Evolutionary conservation across 2,113 vertebrate species (phyloP).

Genomic region (Odocoileus hemionus): DNA sequence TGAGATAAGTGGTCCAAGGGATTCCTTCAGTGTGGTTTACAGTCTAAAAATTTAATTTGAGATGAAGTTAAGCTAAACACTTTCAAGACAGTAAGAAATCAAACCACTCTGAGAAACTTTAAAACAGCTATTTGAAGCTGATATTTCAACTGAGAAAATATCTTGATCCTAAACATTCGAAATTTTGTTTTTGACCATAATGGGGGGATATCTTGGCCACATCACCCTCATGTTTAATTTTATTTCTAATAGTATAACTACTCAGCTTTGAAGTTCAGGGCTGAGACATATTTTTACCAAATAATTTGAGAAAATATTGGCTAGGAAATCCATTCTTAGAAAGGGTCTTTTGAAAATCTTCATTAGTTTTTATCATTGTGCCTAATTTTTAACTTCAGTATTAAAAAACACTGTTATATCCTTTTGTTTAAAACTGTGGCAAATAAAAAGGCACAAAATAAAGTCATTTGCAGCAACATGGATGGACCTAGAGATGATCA

Average conservation of each 20-base stretch:
- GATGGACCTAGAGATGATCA: neutral
- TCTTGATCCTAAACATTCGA: neutral
- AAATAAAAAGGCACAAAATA: neutral
- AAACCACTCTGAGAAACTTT: neutral
- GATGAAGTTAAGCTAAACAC: neutral
- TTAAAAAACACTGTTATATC: neutral
- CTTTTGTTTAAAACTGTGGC: neutral
- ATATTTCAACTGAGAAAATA: constrained; percentile 25
- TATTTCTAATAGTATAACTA: neutral
- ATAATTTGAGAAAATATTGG: neutral
- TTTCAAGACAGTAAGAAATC: neutral
- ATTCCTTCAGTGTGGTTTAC: neutral
- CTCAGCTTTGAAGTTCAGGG: constrained; percentile 21
- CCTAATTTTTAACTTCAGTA: neutral
- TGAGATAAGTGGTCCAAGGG: constrained; percentile 3
- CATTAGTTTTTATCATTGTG: neutral
- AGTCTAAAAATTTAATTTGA: neutral
- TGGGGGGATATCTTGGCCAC: neutral
- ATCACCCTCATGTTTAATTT: neutral
- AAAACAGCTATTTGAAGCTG: neutral
- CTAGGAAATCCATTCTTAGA: neutral
- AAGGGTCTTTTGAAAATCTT: constrained; percentile 25
- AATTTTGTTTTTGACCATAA: constrained; percentile 24
- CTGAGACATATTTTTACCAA: neutral
- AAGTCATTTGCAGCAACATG: neutral